phyloP scores from a whole-genome alignment of 2,113 vertebrate species.

The Labrus mixtus region DNA sequence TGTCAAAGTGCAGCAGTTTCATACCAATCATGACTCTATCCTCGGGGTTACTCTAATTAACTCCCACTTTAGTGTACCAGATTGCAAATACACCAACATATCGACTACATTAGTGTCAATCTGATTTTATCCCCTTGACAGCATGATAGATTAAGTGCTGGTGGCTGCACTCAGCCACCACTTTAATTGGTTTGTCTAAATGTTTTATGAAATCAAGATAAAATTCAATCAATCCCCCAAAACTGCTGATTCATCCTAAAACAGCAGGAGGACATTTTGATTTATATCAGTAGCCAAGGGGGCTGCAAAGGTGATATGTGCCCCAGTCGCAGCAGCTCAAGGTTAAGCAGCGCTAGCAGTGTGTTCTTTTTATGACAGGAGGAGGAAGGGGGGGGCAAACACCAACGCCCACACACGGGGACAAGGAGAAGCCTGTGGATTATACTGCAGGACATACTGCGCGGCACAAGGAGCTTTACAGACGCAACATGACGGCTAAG shows the following conservation, averaged over 20 bases:
- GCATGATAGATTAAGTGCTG: slow-evolving; percentile 78
- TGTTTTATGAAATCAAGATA: slow-evolving; percentile 83
- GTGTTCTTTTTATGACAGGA: slow-evolving; percentile 50
- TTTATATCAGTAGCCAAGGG: slow-evolving; percentile 70
- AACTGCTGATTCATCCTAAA: slow-evolving; percentile 80
- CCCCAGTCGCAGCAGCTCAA: slow-evolving; percentile 69
- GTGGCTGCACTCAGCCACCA: slow-evolving; percentile 72
- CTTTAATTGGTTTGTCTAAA: slow-evolving; percentile 84
- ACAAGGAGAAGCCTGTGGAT: slow-evolving; percentile 31
- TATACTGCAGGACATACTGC: slow-evolving; percentile 47
- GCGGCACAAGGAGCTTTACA: not conserved
- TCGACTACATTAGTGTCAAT: slow-evolving; percentile 74
- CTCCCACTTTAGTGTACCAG: slow-evolving; percentile 72
- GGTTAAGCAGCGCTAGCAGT: slow-evolving; percentile 72
- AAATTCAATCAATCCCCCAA: slow-evolving; percentile 79
- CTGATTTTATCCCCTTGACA: slow-evolving; percentile 69
- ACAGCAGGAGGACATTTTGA: slow-evolving; percentile 69
- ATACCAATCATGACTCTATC: slow-evolving; percentile 40
- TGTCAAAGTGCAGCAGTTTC: slow-evolving; percentile 29
- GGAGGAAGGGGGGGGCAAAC: not conserved
- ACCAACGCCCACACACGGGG: slow-evolving; percentile 29
- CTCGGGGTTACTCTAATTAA: slow-evolving; percentile 64
- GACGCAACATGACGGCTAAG: slow-evolving; percentile 4
- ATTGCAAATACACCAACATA: slow-evolving; percentile 74
- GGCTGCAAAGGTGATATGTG: slow-evolving; percentile 73